Evolutionary conservation across 30 jellyfish, hydroid and myxozoan genomes (phyloP).

Genomic region (Hydra vulgaris): DNA sequence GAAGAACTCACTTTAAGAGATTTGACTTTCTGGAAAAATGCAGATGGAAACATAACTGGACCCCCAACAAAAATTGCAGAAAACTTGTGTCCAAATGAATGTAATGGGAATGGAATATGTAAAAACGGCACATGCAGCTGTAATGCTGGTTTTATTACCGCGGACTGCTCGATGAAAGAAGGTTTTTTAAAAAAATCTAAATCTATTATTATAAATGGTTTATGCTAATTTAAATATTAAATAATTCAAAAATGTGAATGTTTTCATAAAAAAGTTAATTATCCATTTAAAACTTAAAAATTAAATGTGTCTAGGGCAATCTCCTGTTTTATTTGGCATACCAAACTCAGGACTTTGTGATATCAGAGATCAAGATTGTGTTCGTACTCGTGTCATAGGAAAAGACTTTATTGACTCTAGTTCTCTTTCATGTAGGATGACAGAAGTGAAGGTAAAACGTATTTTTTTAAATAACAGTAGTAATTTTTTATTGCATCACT

Average conservation of each 20-base stretch:
- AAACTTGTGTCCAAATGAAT: constrained; percentile 60
- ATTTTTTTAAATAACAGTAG: background rate
- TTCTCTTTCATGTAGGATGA: constrained; percentile 30
- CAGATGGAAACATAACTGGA: constrained; percentile 2
- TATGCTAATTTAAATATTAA: too few species aligned
- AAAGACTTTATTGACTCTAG: constrained; percentile 48
- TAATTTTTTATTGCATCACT: too few species aligned
- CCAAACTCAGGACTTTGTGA: constrained; percentile 62
- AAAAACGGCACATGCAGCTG: constrained; percentile 74
- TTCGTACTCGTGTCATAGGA: constrained; percentile 55
- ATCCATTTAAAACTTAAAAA: background rate
- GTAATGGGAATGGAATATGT: constrained; percentile 76
- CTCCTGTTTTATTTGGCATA: constrained; percentile 37
- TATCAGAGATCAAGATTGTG: constrained; percentile 59
- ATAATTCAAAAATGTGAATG: too few species aligned
- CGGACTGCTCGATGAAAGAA: constrained; percentile 65
- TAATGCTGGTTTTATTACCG: constrained; percentile 38
- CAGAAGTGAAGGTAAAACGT: constrained; percentile 44
- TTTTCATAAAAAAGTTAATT: too few species aligned
- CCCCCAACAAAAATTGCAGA: constrained; percentile 73
- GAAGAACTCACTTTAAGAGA: constrained; percentile 24
- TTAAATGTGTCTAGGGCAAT: background rate
- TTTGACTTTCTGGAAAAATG: constrained; percentile 15
- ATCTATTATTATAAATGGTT: background rate
- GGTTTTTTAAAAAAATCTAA: constrained; percentile 12